These are phyloP conservation scores for Camelus bactrianus DNA, from an alignment of 2,113 vertebrate genomes.

Conservation along the genomic window DNA sequence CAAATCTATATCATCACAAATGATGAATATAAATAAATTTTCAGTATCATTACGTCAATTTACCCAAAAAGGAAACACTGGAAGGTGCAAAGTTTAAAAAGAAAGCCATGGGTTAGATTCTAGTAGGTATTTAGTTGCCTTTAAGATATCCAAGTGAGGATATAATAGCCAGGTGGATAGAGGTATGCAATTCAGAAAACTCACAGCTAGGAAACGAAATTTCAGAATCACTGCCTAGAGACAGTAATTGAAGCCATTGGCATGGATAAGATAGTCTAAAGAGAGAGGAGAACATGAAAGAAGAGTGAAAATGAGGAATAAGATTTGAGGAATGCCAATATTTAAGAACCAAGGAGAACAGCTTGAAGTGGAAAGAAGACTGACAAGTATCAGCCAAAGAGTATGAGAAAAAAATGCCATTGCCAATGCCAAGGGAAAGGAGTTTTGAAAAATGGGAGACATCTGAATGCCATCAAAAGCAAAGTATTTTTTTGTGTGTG, in stretches of 20 bases:
- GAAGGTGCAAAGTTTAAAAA: background rate
- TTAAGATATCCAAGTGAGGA: background rate
- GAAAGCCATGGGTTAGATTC: background rate
- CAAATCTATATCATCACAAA: background rate
- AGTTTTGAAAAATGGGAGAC: background rate
- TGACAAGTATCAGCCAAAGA: background rate
- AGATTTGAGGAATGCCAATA: background rate
- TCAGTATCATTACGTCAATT: background rate
- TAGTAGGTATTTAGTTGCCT: background rate
- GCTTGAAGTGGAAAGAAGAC: background rate
- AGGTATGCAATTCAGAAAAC: background rate
- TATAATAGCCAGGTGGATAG: fast-evolving
- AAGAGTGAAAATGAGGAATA: background rate
- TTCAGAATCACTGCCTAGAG: background rate
- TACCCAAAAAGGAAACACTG: background rate
- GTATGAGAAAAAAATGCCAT: background rate
- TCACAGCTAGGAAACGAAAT: background rate
- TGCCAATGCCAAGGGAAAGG: background rate
- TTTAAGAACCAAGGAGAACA: background rate
- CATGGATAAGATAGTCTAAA: background rate
- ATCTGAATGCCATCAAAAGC: background rate
- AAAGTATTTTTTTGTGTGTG: background rate
- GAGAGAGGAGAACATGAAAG: background rate
- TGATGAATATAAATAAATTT: background rate
- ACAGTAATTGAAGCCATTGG: background rate